Conservation (phyloP, 2,797 vertebrate species). For the Platalea minor region DNA sequence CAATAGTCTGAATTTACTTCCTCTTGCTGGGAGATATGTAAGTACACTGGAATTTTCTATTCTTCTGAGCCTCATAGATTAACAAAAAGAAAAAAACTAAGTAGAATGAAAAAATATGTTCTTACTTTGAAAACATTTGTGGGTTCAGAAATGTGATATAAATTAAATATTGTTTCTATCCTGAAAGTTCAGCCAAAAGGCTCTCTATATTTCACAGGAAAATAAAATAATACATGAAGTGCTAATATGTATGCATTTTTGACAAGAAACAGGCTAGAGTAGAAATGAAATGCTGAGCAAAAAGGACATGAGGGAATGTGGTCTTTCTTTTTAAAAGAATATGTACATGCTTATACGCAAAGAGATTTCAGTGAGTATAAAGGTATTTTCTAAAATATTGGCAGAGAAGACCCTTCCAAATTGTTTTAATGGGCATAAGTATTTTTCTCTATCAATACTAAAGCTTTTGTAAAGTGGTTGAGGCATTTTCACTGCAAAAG, state of each 20-base stretch:
- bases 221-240: slow-evolving; percentile 33
- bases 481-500: not conserved
- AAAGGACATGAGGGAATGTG: not conserved
- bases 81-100: not conserved
- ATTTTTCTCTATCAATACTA: not conserved
- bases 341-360: not conserved
- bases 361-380: not conserved
- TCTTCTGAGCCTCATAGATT: not conserved
- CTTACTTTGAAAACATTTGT: slow-evolving; percentile 11
- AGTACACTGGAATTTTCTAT: not conserved
- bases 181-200: slow-evolving; percentile 47
- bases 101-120: not conserved
- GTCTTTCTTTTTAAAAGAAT: not conserved
- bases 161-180: slow-evolving; percentile 47
- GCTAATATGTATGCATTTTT: slow-evolving; percentile 16
- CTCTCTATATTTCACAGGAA: slow-evolving; percentile 20
- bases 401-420: not conserved
- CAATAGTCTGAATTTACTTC: not conserved
- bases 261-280: slow-evolving; percentile 7
- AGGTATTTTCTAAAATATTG: not conserved
- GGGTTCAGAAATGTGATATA: slow-evolving; percentile 8
- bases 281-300: not conserved
- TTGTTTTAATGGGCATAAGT: not conserved
- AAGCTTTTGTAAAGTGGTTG: not conserved
- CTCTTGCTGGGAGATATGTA: not conserved